Evolutionary conservation across 2,888 invertebrate species (phyloP).

Genomic region (Leptogaster cylindrica): DNA sequence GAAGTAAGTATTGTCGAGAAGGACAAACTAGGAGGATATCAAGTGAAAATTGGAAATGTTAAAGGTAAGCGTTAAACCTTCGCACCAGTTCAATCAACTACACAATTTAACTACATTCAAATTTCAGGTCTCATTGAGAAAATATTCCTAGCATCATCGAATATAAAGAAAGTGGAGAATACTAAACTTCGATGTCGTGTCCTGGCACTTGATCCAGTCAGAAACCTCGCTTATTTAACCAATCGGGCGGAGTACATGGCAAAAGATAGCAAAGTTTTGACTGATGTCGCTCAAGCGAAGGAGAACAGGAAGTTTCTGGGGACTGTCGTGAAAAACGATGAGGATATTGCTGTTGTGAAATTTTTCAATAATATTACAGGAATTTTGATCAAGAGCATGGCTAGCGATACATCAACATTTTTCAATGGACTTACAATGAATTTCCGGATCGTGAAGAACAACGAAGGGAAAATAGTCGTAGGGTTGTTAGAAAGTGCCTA

Average conservation of each 20-base stretch:
- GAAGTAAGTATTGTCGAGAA: slow-evolving; percentile 63
- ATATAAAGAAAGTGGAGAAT: slow-evolving; percentile 66
- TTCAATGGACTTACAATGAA: slow-evolving; percentile 57
- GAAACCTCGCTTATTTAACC: slow-evolving; percentile 67
- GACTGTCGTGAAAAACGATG: slow-evolving; percentile 56
- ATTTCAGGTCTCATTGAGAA: slow-evolving; percentile 66
- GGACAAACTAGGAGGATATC: slow-evolving; percentile 64
- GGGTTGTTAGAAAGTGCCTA: slow-evolving; percentile 55
- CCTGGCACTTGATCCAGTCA: slow-evolving; percentile 62
- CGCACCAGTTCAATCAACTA: not conserved
- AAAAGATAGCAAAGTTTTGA: slow-evolving; percentile 64
- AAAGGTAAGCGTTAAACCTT: slow-evolving; percentile 56
- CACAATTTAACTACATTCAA: slow-evolving; percentile 24
- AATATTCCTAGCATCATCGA: slow-evolving; percentile 64
- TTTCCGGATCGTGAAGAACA: slow-evolving; percentile 54
- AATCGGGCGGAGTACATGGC: slow-evolving; percentile 70
- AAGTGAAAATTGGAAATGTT: slow-evolving; percentile 65
- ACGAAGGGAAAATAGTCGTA: slow-evolving; percentile 54
- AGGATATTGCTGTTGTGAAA: slow-evolving; percentile 55
- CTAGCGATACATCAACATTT: slow-evolving; percentile 50
- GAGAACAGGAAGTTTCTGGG: slow-evolving; percentile 61
- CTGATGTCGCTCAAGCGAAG: slow-evolving; percentile 63
- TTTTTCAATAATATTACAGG: slow-evolving; percentile 62
- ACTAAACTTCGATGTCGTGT: slow-evolving; percentile 69
- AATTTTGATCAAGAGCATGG: slow-evolving; percentile 55